A percentile compares a stretch with the other conserved stretches of the same genome.
Evolutionary conservation across 2,113 vertebrate genomes (phyloP).

Genomic region (Corythaeola cristata): DNA sequence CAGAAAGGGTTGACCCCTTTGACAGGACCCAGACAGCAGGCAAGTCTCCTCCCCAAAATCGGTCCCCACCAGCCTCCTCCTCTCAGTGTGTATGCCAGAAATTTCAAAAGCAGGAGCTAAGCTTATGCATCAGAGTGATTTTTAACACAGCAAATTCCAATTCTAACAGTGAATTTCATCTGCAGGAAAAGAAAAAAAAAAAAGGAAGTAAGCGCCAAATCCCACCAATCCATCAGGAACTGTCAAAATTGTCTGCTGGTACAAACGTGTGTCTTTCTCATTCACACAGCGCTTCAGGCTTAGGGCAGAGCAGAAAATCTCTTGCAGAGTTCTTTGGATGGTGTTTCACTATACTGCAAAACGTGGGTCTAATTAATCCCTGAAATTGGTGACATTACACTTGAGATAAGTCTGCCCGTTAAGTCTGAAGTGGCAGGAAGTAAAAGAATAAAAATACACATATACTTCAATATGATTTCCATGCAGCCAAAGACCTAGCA

Average conservation of each 20-base stretch:
- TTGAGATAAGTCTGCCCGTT: not conserved
- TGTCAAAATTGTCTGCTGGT: not conserved
- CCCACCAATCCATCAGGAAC: not conserved
- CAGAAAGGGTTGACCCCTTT: not conserved
- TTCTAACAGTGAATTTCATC: slow-evolving; percentile 1
- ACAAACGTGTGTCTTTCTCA: not conserved
- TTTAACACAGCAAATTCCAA: not conserved
- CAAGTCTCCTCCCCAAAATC: not conserved
- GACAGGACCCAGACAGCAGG: not conserved
- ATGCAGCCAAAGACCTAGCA: not conserved
- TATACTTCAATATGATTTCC: not conserved
- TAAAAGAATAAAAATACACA: not conserved
- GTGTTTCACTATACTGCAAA: not conserved
- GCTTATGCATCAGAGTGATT: not conserved
- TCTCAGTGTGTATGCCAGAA: not conserved
- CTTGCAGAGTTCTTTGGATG: not conserved
- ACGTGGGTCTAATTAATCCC: not conserved
- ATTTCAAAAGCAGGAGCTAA: not conserved
- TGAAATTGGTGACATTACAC: not conserved
- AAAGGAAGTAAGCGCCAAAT: not conserved
- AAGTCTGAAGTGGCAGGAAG: not conserved
- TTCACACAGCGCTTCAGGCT: not conserved
- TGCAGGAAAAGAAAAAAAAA: not conserved
- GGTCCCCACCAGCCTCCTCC: not conserved
- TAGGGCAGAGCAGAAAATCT: not conserved